Evolutionary conservation across 2,888 invertebrate species (phyloP).

Genomic region (Drosophila stalkeri): DNA sequence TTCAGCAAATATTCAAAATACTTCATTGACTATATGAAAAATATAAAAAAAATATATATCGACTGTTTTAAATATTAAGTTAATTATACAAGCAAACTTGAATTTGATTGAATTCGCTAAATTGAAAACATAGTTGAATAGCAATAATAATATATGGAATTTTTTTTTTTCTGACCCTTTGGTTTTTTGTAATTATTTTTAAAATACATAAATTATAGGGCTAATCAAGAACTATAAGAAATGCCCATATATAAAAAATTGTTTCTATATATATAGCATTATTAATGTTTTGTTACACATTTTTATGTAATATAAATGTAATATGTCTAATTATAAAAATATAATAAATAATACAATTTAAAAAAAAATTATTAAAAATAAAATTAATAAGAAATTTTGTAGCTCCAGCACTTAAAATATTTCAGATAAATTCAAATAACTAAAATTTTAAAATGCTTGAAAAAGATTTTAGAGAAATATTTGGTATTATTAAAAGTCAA

Average conservation of each 20-base stretch:
- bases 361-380: background rate
- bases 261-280: no score
- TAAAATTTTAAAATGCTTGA: background rate
- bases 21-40: background rate
- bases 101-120: background rate
- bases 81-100: background rate
- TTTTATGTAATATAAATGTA: no score
- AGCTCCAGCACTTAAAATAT: background rate
- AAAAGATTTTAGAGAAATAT: background rate
- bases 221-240: no score
- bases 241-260: no score
- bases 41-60: background rate
- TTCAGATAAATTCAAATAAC: background rate
- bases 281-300: no score
- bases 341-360: no score
- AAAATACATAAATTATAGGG: no score
- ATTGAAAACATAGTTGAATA: no score
- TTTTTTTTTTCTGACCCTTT: no score
- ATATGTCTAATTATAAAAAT: no score
- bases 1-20: background rate
- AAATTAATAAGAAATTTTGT: background rate
- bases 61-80: background rate
- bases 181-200: no score
- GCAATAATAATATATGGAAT: no score
- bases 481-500: background rate